These are phyloP conservation scores for Morpho helenor DNA, from an alignment of 2,888 invertebrate species.

Conservation along the genomic window DNA sequence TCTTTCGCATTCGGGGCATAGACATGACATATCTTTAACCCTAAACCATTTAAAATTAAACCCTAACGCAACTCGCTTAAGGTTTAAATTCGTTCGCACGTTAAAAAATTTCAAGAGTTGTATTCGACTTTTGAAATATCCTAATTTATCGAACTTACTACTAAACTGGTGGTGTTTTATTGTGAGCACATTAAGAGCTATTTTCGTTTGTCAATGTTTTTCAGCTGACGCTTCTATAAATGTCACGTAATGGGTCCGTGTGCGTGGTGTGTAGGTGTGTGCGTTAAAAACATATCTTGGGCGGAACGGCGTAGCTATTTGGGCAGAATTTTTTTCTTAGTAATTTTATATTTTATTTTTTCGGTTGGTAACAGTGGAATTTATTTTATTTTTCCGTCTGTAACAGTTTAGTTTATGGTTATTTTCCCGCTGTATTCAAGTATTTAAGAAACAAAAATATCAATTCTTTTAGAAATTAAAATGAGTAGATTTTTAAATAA, in stretches of 20 bases:
- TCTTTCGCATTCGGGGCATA: conserved; percentile 68
- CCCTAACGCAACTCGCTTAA: conserved; percentile 30
- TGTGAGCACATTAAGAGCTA: conserved; percentile 29
- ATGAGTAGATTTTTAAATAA: no score
- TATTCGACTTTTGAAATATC: conserved; percentile 72
- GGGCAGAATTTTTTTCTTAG: conserved; percentile 51
- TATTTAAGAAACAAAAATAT: no score
- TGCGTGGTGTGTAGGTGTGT: conserved; percentile 40
- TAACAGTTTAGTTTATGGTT: neutral
- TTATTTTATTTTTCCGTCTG: neutral
- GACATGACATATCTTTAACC: conserved; percentile 64
- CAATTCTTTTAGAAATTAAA: no score
- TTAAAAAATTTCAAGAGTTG: conserved; percentile 49
- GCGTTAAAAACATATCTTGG: conserved; percentile 67
- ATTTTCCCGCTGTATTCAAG: no score
- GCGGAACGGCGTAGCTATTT: conserved; percentile 49
- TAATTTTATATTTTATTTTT: conserved; percentile 26
- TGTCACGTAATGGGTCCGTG: conserved; percentile 50
- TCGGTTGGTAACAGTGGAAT: neutral
- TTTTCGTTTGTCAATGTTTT: conserved; percentile 41
- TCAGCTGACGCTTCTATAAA: conserved; percentile 74
- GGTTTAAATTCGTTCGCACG: conserved; percentile 29
- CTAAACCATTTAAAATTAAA: conserved; percentile 31
- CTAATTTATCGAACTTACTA: conserved; percentile 55
- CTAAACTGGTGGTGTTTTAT: conserved; percentile 39